These are phyloP conservation scores for Trinorchestia longiramus DNA, from an alignment of 1,140 invertebrate species.

Conservation along the genomic window DNA sequence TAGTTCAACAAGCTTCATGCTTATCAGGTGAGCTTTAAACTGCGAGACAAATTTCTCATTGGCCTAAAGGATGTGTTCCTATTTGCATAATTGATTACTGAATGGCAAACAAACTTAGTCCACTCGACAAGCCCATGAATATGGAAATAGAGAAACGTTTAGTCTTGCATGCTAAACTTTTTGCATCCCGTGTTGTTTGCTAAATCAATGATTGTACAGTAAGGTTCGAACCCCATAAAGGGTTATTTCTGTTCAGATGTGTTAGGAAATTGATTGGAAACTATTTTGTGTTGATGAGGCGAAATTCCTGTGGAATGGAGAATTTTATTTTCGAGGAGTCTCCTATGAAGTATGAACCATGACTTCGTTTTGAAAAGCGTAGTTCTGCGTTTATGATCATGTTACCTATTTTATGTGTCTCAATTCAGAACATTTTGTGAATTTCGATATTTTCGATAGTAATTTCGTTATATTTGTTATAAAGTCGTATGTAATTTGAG, in stretches of 20 bases:
- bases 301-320: neutral
- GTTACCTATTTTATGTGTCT: neutral
- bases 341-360: neutral
- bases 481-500: no score
- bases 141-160: conserved; percentile 25
- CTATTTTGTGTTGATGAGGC: neutral
- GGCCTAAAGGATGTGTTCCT: conserved; percentile 27
- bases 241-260: neutral
- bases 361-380: neutral
- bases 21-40: neutral
- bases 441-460: neutral
- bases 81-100: conserved; percentile 48
- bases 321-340: no score
- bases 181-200: neutral
- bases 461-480: no score
- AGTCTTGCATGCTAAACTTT: neutral
- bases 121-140: conserved; percentile 30
- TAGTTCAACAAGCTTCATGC: neutral
- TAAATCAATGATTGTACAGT: neutral
- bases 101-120: conserved; percentile 47
- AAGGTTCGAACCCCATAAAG: neutral
- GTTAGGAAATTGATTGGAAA: neutral
- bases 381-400: neutral
- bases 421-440: neutral
- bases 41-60: conserved; percentile 46